Conservation (phyloP, 2,888 invertebrate genomes). For the Alsophila aescularia region DNA sequence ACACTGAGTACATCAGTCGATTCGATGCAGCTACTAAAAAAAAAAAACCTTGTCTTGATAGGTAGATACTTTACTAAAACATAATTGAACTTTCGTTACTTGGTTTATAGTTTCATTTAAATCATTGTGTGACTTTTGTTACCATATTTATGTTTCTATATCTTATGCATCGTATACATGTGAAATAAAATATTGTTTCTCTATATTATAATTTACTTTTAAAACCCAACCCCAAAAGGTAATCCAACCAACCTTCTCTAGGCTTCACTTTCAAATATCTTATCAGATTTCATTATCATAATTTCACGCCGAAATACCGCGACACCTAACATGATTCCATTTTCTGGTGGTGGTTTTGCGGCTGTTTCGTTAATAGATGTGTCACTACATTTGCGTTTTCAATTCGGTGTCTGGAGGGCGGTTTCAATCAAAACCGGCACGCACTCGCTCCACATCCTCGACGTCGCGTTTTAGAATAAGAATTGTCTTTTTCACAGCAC, state of each 20-base stretch:
- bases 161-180: too few species aligned
- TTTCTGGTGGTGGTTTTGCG: conserved; percentile 67
- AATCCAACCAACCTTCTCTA: not conserved
- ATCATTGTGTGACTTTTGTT: too few species aligned
- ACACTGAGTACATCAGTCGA: too few species aligned
- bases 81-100: too few species aligned
- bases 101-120: too few species aligned
- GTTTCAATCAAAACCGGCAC: conserved; percentile 83
- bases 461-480: conserved; percentile 82
- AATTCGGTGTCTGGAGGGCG: conserved; percentile 71
- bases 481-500: conserved; percentile 82
- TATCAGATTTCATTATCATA: conserved; percentile 13
- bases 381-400: conserved; percentile 82
- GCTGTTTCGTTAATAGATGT: conserved; percentile 78
- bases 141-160: too few species aligned
- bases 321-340: conserved; percentile 48
- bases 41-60: too few species aligned
- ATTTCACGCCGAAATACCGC: conserved; percentile 7
- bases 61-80: too few species aligned
- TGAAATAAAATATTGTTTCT: too few species aligned
- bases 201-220: too few species aligned
- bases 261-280: conserved; percentile 5
- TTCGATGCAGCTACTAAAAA: too few species aligned
- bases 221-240: not conserved
- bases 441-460: conserved; percentile 81